Base-by-base conservation (phyloP, 2,113 vertebrate genomes). In the Thymallus thymallus region DNA sequence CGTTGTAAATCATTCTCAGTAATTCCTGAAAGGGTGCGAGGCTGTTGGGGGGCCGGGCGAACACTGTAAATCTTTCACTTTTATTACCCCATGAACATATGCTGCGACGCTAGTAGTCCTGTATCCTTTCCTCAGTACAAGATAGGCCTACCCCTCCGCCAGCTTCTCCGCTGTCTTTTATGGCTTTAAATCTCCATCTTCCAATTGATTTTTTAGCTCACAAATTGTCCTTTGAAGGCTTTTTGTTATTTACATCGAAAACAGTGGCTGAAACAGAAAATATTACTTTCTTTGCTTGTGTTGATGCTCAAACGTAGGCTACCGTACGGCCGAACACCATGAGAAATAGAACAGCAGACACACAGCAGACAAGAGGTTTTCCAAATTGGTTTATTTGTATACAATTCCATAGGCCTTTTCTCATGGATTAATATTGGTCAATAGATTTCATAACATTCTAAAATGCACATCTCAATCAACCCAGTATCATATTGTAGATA, bases 41-140 rank as follows among this genome's bases (percentile, higher is more conserved):
- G 92, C 95, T 96, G 96, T 93, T 95, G 96, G 94, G 91, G 94
- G 96, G 95, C 92, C 95, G 93, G 93, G 90, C 94, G 92, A 94
- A 92, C 94, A 96, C 95, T 96, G 98, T 99, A 99, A 99, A 99
- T 99, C 98, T 98, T 96, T 96, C 95, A 94, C 92, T 98, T 99
- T 99, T 99, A 99, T 99, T 96, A 94, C 97, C 95, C 94, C 94
- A 93, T 93, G 95, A 97, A 96, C 98, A 98, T 96, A 97, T 98
- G 98, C 95, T 96, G 91, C 91, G 91, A 93, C 93, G 92, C 94
- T 94, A 93, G 88, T 94, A 93, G 88, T 92, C 94, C 94, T 93
- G 94, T 93, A 95, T 96, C 95, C 94, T 94, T 92, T 92, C 87
- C 87, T 91, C 89, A 90, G 95, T 46, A 76, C 82, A 71, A 72